Base-by-base conservation (phyloP, 2,888 invertebrate species). In the Cancer borealis region DNA sequence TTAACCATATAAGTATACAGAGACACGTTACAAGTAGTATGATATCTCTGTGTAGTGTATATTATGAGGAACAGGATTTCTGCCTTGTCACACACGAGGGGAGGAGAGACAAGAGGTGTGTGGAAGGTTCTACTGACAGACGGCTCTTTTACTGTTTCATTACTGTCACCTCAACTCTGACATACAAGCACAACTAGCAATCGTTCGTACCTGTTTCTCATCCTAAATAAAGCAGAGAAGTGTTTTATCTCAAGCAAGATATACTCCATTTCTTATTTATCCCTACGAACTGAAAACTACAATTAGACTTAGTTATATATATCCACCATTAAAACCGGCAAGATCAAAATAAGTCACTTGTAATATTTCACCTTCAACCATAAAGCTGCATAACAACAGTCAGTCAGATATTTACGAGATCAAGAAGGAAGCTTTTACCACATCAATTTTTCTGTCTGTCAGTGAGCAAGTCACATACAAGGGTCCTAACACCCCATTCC, bases 121-220 rank as follows among this genome's bases (percentile, higher is more conserved):
- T 12, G 30, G 8, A 30, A 26, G 30, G 30, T 30, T 30, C 30
- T 6, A 14, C 12, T 79, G 79, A 79, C 14, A 30, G 30, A 79
- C 79, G 79, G 26, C 30, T 79, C 79, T 30, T 79, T 79, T n/a
- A n/a, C n/a, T n/a, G n/a, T n/a, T 66, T 66, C 66, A 66, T 66
- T 66, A 6, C 66, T n/a, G 21, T 66, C 66, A 66, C n/a, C 66
- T 66, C 66, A 66, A 66, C n/a, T 21, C 66, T 66, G 66, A n/a
- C 66, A 66, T n/a, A 66, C 21, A 66, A 21, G n/a, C 66, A 66
- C 66, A n/a, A 66, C 54, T 8, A 8, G 14, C 54, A 54, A 21
- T n/a, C 6, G 66, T 6, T 66, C 79, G 79, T 30, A 30, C 1
- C 79, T 10, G 30, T 30, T 30, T 21, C 79, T 30, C 79, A 30